Evolutionary conservation across 2,888 invertebrate species (phyloP), one percentile per base, ranked within the genome.

Genomic region (Scaptomyza caliginosa): DNA sequence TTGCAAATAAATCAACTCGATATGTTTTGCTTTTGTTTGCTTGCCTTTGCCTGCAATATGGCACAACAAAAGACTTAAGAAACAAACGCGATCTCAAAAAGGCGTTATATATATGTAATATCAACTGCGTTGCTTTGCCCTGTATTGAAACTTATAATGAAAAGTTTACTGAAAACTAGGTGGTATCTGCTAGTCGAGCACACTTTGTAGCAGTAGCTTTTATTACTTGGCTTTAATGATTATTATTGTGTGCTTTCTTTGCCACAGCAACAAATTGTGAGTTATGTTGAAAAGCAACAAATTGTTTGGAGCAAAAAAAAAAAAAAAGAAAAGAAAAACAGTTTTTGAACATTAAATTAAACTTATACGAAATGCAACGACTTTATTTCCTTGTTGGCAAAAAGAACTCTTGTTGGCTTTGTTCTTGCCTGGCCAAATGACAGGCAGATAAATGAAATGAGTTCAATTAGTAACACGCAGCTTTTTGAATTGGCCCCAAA

Each of bases 401-500:
- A 65, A 59, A 84, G 82, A 80, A 81, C 75, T 49, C 65, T 62
- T 24, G 26, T 7, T 50, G 51, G n/a, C n/a, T n/a, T 40, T 60
- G 46, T 43, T 50, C 19, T 34, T 45, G 24, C 19, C 55, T 26
- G 38, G 56, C 55, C 77, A 66, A 75, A 75, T 80, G 80, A 77
- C 77, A 80, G 69, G 62, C 70, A 60, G 65, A 59, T 46, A 77
- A 72, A 71, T 68, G 76, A 76, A 76, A 82, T 78, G 77, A 78
- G 86, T 57, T 80, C 84, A 86, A 86, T 88, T 84, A 79, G 63
- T 75, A 71, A 72, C 83, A 77, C 87, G 87, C 87, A 76, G 77
- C 48, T 45, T 34, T 34, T 16, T 34, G 57, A 49, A 54, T 59
- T 58, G 36, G 48, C 57, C 30, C 56, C 79, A 67, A 75, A 0